Conservation (phyloP, 1,140 invertebrate genomes). For the Luehdorfia chinensis region DNA sequence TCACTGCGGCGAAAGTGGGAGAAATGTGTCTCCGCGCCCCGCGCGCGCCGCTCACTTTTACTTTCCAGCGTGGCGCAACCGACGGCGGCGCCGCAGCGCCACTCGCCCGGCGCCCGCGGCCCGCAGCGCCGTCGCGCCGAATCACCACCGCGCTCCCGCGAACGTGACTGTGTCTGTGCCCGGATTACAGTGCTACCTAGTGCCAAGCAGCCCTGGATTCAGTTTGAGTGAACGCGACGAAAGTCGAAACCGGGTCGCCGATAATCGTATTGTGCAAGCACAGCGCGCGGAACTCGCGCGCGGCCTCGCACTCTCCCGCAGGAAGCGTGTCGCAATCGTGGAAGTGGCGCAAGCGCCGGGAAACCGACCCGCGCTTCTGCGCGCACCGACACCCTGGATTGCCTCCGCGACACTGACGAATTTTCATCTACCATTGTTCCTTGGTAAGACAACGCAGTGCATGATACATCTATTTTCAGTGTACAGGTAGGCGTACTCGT, state of each 20-base stretch:
- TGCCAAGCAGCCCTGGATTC: constrained; percentile 59
- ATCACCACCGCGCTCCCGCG: constrained; percentile 38
- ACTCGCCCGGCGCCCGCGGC: constrained; percentile 72
- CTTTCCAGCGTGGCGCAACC: constrained; percentile 73
- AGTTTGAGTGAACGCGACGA: constrained; percentile 52
- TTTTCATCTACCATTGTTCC: constrained; percentile 42
- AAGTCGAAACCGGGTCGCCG: constrained; percentile 64
- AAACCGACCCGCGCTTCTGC: constrained; percentile 51
- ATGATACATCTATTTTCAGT: constrained; percentile 19
- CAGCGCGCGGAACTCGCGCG: no score
- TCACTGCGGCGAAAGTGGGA: constrained; percentile 75
- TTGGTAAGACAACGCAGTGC: constrained; percentile 42
- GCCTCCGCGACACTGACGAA: constrained; percentile 34
- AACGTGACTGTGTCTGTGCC: constrained; percentile 47
- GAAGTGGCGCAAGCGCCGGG: constrained; percentile 68
- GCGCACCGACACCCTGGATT: constrained; percentile 52
- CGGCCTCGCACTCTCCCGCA: constrained; percentile 66
- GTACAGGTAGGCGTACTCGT: neutral
- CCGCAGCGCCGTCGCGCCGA: constrained; percentile 70
- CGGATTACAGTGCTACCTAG: constrained; percentile 68
- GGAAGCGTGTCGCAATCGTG: constrained; percentile 69
- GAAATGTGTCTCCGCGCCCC: constrained; percentile 67
- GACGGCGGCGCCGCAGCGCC: constrained; percentile 60
- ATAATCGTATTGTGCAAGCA: constrained; percentile 61
- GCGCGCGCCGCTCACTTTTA: constrained; percentile 70